Percentiles rank a stretch among this genome's conserved stretches.
These are phyloP conservation scores for rabbit (Oryctolagus cuniculus) DNA, from an alignment of 2,113 vertebrate species.

Conservation along the genomic window DNA sequence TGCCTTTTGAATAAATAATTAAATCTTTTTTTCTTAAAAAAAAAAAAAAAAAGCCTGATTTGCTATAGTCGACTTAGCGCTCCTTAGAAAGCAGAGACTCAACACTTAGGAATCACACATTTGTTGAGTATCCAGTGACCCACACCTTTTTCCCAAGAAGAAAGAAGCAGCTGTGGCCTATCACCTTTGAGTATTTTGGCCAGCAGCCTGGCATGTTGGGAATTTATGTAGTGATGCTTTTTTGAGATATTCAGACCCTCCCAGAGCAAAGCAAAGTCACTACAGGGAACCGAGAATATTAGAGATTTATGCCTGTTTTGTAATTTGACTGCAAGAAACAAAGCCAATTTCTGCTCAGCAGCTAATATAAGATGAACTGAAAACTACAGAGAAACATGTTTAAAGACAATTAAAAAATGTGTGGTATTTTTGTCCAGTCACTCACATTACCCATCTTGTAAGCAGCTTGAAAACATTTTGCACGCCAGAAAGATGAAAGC, in stretches of 20 bases:
- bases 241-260: slow-evolving; percentile 41
- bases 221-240: slow-evolving; percentile 53
- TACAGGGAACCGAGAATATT: slow-evolving; percentile 50
- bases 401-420: neutral
- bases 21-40: no score
- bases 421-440: neutral
- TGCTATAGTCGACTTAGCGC: neutral
- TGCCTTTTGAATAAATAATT: no score
- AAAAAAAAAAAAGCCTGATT: neutral
- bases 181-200: slow-evolving; percentile 59
- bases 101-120: neutral
- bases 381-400: slow-evolving; percentile 57
- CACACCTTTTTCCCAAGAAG: slow-evolving; percentile 15
- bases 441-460: neutral
- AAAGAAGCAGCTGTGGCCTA: slow-evolving; percentile 21
- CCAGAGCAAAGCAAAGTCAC: slow-evolving; percentile 50
- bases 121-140: neutral
- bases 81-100: neutral
- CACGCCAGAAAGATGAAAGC: slow-evolving; percentile 58
- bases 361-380: slow-evolving; percentile 59
- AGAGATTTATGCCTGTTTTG: slow-evolving; percentile 62
- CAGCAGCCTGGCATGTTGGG: slow-evolving; percentile 37
- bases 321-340: slow-evolving; percentile 55
- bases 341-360: slow-evolving; percentile 52
- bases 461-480: slow-evolving; percentile 63